Base-by-base conservation (phyloP, 1,140 invertebrate genomes). In the Grapholita molesta region DNA sequence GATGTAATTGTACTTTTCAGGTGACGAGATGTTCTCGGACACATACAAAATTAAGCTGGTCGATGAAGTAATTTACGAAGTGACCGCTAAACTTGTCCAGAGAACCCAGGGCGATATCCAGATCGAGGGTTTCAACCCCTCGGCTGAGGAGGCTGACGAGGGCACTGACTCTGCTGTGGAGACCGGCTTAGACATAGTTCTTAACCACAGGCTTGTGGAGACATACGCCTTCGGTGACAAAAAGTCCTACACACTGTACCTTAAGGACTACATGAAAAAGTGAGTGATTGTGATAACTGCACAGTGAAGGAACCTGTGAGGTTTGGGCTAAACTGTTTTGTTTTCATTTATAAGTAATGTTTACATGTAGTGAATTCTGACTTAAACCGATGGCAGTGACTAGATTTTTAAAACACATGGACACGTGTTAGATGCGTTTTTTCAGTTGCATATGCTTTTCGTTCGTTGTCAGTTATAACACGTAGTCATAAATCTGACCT, bases 1-100 rank as follows among this genome's bases (percentile, higher is more conserved):
- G 15, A 25, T 64, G 72, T 42, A 53, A 71, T 72, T 68, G 25
- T 72, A 33, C n/a, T 35, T 91, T 90, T 87, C 93, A 97, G 97
- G 97, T 79, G 98, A 99, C 92, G 98, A 99, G 93, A 98, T 99
- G 96, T 99, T 99, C 93, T 98, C 98, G 35, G 98, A 99, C 92
- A 96, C 97, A n/a, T 99, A 98, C 89, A 99, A 97, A 93, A 95
- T 98, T 70, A 98, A 99, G 88, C 91, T 99, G 61, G 93, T 99
- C 11, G 97, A 99, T 86, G 96, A 98, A 88, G 97, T 98, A 25
- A 85, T 99, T 38, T 99, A 98, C 82, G 98, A 99, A 95, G 98
- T 99, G 30, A 96, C 97, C 86, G 98, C 98, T 79, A 98, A 95
- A 95, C 90, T 97, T 48, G 93, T 98, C 30, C 93, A 93, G 42